phyloP scores from a whole-genome alignment of 2,797 vertebrate species.

The Falco novaeseelandiae region DNA sequence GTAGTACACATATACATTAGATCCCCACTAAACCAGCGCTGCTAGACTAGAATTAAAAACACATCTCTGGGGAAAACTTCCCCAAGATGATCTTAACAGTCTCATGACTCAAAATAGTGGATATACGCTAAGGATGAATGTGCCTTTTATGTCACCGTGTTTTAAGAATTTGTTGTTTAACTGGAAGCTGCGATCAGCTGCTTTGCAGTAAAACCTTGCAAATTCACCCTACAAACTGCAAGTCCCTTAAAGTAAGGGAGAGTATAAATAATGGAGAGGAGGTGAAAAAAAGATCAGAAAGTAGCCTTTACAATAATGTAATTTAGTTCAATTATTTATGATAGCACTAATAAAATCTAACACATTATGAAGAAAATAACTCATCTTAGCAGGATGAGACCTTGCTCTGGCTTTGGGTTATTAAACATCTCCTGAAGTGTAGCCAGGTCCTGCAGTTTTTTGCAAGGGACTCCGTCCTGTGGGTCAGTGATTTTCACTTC shows the following conservation, averaged over 20 bases:
- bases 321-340: background rate
- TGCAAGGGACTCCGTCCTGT: background rate
- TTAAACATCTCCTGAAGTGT: background rate
- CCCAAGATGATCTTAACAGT: background rate
- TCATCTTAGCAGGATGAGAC: background rate
- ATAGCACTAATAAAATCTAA: background rate
- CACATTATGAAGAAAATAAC: background rate
- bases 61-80: background rate
- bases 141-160: background rate
- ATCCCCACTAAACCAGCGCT: background rate
- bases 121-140: background rate
- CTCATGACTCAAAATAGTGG: background rate
- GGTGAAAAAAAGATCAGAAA: background rate
- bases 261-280: background rate
- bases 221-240: background rate
- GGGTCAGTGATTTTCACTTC: background rate
- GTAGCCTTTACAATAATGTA: background rate
- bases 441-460: background rate
- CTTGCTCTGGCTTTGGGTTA: background rate
- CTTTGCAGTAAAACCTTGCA: background rate
- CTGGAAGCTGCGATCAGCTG: background rate
- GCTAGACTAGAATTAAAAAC: background rate
- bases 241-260: background rate
- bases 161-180: background rate
- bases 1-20: background rate